Percentiles rank a stretch among this genome's conserved stretches.
phyloP scores from a whole-genome alignment of 2,797 vertebrate species.

The Syndactyla subalaris region DNA sequence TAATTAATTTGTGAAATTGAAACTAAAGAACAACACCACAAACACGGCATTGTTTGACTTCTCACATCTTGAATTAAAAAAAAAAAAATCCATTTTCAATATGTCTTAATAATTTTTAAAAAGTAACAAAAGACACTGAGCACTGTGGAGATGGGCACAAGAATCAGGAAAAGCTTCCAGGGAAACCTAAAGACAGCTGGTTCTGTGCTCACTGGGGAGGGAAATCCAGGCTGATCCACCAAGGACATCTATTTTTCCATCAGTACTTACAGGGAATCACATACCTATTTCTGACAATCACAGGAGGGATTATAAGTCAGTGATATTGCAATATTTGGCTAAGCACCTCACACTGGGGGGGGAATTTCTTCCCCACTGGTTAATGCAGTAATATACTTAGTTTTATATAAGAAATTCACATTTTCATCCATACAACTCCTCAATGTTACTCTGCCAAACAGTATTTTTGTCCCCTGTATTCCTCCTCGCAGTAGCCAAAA shows the following conservation, averaged over 20 bases:
- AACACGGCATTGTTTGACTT: neutral
- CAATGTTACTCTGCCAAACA: neutral
- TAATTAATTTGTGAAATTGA: neutral
- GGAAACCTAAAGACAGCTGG: neutral
- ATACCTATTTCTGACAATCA: fast-evolving
- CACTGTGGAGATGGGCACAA: neutral
- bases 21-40: neutral
- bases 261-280: neutral
- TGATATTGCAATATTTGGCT: neutral
- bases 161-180: neutral
- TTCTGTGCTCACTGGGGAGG: neutral
- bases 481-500: neutral
- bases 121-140: neutral
- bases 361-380: neutral
- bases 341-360: neutral
- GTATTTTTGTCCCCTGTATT: neutral
- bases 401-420: neutral
- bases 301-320: neutral
- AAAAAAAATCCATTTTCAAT: neutral
- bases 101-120: neutral
- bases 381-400: neutral
- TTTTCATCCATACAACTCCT: neutral
- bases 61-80: neutral
- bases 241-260: neutral
- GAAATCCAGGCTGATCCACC: neutral